Evolutionary conservation across 37 sponge, comb jelly and placozoan genomes (phyloP).

Genomic region (Oopsacas minuta): DNA sequence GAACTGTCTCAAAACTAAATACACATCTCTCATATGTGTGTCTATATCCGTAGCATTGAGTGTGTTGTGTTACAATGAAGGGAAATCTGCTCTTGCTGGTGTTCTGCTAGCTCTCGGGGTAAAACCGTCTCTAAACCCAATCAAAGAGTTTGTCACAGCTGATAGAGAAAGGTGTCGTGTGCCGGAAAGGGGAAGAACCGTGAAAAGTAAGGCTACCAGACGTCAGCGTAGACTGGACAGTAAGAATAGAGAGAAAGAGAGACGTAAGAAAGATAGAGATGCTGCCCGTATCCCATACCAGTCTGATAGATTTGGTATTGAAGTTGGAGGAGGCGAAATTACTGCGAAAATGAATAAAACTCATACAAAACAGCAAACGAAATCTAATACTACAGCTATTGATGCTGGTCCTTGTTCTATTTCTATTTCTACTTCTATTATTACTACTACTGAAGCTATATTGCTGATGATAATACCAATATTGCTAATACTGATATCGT

Average conservation of each 20-base stretch:
- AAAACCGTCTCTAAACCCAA: neutral
- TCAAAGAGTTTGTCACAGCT: neutral
- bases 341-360: too few relatives aligned
- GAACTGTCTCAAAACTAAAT: neutral
- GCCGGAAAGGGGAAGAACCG: neutral
- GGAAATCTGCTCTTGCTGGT: neutral
- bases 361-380: too few relatives aligned
- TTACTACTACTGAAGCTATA: too few relatives aligned
- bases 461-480: too few relatives aligned
- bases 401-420: too few relatives aligned
- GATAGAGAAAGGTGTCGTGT: neutral
- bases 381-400: too few relatives aligned
- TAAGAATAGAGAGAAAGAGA: neutral
- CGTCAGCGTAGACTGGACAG: neutral
- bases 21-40: neutral
- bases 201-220: neutral
- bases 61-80: neutral
- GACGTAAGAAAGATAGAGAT: neutral
- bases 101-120: neutral
- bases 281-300: neutral
- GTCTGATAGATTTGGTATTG: neutral
- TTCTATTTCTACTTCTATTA: too few relatives aligned
- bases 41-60: neutral
- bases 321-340: neutral
- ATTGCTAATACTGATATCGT: too few relatives aligned